Evolutionary conservation across 2,797 vertebrate species (phyloP), one percentile per base, ranked within the genome.

Genomic region (Sylvia borin): DNA sequence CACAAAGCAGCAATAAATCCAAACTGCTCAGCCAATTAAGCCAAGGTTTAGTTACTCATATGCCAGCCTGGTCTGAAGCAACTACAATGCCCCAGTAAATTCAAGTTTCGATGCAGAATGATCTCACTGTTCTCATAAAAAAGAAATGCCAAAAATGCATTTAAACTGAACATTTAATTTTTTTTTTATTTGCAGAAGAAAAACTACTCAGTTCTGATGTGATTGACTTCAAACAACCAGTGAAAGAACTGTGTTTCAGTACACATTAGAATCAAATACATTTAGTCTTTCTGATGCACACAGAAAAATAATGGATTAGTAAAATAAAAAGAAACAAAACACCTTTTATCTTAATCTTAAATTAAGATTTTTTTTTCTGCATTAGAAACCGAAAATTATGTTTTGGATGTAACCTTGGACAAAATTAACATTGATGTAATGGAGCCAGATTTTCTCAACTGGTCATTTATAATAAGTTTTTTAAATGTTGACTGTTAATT

Each of bases 1-100:
- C 45, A 95, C 72, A 76, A 94, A 91, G 18, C 72, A 95, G 57
- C 38, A 87, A 87, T 85, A 96, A 96, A 96, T 94, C 54, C 81
- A 74, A 90, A 74, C 64, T 81, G 80, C 78, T 91, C 36, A 68
- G 68, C 54, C 80, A 88, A 73, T 94, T 93, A 75, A 88, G 58
- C 18, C 34, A 29, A 21, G 51, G 86, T 92, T 79, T 76, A 58
- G 57, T 85, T 90, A 60, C 38, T 72, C 60, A 68, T 57, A 72
- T 67, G 80, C 79, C 79, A 93, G 72, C 20, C 60, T 85, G 47
- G 10, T 40, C 45, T 83, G 85, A 72, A 88, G 36, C 21, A 88
- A 31, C 40, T 53, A 75, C 26, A 91, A 31, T 38, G 67, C 73
- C 45, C 57, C 90, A 62, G 47, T 80, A 57, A 92, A 60, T 82